These are phyloP conservation scores for Acanthisitta chloris DNA, from an alignment of 2,113 vertebrate genomes.

Conservation along the genomic window DNA sequence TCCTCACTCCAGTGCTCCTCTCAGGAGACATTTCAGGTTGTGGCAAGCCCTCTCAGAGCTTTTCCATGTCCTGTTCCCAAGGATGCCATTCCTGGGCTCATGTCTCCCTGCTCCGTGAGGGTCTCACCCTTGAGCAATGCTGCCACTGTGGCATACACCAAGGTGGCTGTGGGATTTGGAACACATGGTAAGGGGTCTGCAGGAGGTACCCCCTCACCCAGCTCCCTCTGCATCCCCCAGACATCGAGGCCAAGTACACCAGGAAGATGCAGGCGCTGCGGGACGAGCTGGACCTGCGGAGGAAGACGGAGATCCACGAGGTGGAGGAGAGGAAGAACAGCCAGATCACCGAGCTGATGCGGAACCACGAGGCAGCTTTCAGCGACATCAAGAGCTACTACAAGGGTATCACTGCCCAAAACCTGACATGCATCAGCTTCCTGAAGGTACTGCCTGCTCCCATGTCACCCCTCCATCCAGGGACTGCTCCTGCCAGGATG, in stretches of 20 bases:
- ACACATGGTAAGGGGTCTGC: neutral
- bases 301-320: slow-evolving; percentile 80
- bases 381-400: slow-evolving; percentile 81
- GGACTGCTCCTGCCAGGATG: neutral
- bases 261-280: slow-evolving; percentile 78
- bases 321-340: slow-evolving; percentile 83
- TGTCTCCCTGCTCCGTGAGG: neutral
- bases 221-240: slow-evolving; percentile 59
- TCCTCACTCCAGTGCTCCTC: neutral
- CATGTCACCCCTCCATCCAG: neutral
- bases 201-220: neutral
- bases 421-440: slow-evolving; percentile 73
- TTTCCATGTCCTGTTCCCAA: neutral
- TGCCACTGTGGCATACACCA: neutral
- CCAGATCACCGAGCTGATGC: slow-evolving; percentile 78
- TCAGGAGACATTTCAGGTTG: neutral
- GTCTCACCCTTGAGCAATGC: neutral
- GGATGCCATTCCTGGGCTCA: neutral
- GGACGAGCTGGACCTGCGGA: slow-evolving; percentile 79
- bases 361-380: slow-evolving; percentile 79
- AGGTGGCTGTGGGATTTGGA: too few species aligned
- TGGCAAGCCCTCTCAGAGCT: neutral
- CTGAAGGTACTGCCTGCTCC: slow-evolving; percentile 77
- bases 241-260: slow-evolving; percentile 79
- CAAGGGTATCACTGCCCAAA: slow-evolving; percentile 76